Evolutionary conservation across 1,140 invertebrate genomes (phyloP).

Genomic region (Penaeus japonicus): DNA sequence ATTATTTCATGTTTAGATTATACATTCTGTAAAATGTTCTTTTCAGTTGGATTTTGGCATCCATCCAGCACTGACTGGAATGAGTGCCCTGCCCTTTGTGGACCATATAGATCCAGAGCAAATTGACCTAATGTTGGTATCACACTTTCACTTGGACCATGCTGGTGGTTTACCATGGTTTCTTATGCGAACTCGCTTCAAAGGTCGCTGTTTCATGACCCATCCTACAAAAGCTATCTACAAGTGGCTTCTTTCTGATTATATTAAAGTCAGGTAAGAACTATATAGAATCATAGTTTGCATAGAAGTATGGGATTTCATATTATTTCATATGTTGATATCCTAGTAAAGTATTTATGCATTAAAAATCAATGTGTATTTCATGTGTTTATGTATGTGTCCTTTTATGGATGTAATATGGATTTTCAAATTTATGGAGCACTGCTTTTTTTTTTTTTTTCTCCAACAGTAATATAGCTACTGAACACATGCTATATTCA

Average conservation of each 20-base stretch:
- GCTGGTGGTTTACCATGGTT: conserved; percentile 99
- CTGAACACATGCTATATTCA: conserved; percentile 97
- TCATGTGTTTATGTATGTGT: too few species aligned
- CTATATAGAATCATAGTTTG: neutral
- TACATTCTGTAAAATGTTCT: conserved; percentile 40
- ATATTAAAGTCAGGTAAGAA: conserved; percentile 87
- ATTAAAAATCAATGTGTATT: too few species aligned
- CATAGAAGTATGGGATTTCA: too few species aligned
- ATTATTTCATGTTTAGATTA: conserved; percentile 34
- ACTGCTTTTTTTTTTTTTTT: conserved; percentile 62
- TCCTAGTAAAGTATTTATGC: too few species aligned
- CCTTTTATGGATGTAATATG: conserved; percentile 65
- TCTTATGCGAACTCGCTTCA: conserved; percentile 95
- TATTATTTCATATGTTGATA: too few species aligned
- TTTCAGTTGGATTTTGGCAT: conserved; percentile 91
- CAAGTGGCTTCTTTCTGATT: conserved; percentile 97
- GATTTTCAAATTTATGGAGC: neutral
- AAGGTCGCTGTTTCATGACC: conserved; percentile 99
- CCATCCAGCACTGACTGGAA: conserved; percentile 95
- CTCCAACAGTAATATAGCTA: conserved; percentile 82
- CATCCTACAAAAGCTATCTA: conserved; percentile 99
- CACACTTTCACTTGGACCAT: conserved; percentile 99
- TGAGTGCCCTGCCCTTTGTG: conserved; percentile 97
- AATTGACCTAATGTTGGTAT: conserved; percentile 94
- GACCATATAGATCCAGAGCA: conserved; percentile 94